These are phyloP conservation scores for Dromas ardeola DNA, from an alignment of 2,113 vertebrate genomes.

Conservation along the genomic window DNA sequence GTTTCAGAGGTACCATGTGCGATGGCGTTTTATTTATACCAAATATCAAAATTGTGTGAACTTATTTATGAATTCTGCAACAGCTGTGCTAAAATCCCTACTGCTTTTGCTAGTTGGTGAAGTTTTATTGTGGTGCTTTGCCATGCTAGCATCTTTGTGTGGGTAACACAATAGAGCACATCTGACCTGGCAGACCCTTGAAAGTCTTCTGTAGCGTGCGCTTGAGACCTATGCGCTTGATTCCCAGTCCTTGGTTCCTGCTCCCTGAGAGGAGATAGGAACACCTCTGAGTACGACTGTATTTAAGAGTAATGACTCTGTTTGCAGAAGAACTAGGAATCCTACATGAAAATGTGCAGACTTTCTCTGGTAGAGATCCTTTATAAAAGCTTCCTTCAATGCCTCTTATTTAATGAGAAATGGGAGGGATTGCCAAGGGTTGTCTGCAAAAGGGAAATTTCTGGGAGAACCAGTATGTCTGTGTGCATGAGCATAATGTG, in stretches of 20 bases:
- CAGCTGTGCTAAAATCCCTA: neutral
- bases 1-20: neutral
- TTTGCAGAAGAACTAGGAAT: neutral
- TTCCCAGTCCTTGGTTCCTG: neutral
- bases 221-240: neutral
- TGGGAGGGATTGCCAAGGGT: neutral
- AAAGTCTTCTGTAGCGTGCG: neutral
- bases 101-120: neutral
- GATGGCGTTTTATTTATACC: neutral
- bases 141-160: neutral
- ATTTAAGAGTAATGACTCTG: neutral
- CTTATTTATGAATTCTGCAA: conserved; percentile 12
- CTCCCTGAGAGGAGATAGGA: neutral
- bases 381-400: neutral
- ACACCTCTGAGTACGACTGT: neutral
- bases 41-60: neutral
- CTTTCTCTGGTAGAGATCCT: neutral
- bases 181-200: neutral
- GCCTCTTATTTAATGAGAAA: neutral
- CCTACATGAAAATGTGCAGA: fast-evolving
- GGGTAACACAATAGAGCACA: neutral
- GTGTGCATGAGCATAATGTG: neutral
- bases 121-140: neutral
- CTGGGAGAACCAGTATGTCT: neutral
- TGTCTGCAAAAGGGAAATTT: conserved; percentile 16